Percentiles rank a stretch among this genome's conserved stretches.
Evolutionary conservation across 2,888 invertebrate genomes (phyloP).

Genomic region (Dasysyrphus tricinctus): DNA sequence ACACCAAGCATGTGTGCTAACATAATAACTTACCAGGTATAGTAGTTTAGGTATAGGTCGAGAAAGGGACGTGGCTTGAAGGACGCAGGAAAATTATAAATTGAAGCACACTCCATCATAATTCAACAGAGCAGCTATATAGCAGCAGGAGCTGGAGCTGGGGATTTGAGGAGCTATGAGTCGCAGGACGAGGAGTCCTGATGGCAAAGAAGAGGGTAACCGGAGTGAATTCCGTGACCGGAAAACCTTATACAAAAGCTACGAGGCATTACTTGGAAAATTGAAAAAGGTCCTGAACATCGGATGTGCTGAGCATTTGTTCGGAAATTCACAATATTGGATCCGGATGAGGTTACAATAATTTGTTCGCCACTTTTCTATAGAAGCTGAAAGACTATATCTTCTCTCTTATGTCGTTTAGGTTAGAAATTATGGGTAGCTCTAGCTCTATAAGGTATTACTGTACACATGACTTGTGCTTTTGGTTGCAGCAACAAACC

Average conservation of each 20-base stretch:
- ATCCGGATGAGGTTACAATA: slow-evolving; percentile 74
- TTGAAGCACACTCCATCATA: slow-evolving; percentile 74
- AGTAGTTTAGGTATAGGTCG: background rate
- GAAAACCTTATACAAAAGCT: slow-evolving; percentile 68
- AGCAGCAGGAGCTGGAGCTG: slow-evolving; percentile 9
- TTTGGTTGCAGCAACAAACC: slow-evolving; percentile 8
- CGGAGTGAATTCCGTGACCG: slow-evolving; percentile 70
- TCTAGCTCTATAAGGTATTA: background rate
- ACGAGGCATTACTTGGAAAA: slow-evolving; percentile 53
- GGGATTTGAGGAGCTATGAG: background rate
- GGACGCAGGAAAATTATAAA: slow-evolving; percentile 65
- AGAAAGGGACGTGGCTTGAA: slow-evolving; percentile 6
- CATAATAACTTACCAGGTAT: slow-evolving; percentile 39
- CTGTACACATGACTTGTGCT: slow-evolving; percentile 8
- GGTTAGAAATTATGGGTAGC: slow-evolving; percentile 8
- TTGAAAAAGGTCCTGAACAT: slow-evolving; percentile 65
- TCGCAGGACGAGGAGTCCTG: too few species aligned
- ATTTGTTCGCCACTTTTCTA: slow-evolving; percentile 68
- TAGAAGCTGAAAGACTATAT: slow-evolving; percentile 30
- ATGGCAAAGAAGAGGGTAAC: slow-evolving; percentile 5
- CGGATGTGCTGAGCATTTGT: slow-evolving; percentile 73
- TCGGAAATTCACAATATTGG: slow-evolving; percentile 74
- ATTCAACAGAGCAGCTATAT: slow-evolving; percentile 43
- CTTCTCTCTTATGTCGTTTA: slow-evolving; percentile 6
- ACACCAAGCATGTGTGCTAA: slow-evolving; percentile 63